These are phyloP conservation scores for Apodemus speciosus DNA, from an alignment of 2,113 vertebrate genomes.

Conservation along the genomic window DNA sequence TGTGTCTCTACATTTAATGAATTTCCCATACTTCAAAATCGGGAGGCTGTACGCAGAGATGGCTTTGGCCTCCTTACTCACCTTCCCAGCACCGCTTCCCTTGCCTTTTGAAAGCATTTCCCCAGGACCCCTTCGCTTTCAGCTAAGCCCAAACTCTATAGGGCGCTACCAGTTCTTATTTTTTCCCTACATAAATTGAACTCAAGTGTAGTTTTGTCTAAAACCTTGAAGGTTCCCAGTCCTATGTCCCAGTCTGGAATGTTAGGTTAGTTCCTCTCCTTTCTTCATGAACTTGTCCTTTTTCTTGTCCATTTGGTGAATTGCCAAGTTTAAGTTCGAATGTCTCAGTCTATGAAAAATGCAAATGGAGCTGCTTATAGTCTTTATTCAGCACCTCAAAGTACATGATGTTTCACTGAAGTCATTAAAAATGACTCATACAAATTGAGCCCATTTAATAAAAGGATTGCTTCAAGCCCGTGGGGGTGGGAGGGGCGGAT, in stretches of 20 bases:
- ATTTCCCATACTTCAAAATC: neutral
- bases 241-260: neutral
- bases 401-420: conserved; percentile 32
- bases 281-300: neutral
- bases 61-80: neutral
- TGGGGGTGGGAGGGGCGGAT: neutral
- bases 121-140: neutral
- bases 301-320: conserved; percentile 40
- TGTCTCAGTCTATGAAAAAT: conserved; percentile 37
- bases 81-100: neutral
- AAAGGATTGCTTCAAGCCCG: conserved; percentile 22
- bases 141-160: conserved; percentile 18
- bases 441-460: conserved; percentile 18
- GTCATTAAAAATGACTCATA: conserved; percentile 37
- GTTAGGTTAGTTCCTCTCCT: neutral
- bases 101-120: neutral
- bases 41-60: neutral
- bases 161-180: conserved; percentile 6
- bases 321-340: conserved; percentile 45
- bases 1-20: conserved; percentile 1
- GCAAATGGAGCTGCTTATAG: neutral
- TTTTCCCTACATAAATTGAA: conserved; percentile 26
- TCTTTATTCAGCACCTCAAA: conserved; percentile 15
- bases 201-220: conserved; percentile 5
- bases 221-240: conserved; percentile 12